These are phyloP conservation scores for Pangasianodon gigas DNA, from an alignment of 2,113 vertebrate species.

Conservation along the genomic window DNA sequence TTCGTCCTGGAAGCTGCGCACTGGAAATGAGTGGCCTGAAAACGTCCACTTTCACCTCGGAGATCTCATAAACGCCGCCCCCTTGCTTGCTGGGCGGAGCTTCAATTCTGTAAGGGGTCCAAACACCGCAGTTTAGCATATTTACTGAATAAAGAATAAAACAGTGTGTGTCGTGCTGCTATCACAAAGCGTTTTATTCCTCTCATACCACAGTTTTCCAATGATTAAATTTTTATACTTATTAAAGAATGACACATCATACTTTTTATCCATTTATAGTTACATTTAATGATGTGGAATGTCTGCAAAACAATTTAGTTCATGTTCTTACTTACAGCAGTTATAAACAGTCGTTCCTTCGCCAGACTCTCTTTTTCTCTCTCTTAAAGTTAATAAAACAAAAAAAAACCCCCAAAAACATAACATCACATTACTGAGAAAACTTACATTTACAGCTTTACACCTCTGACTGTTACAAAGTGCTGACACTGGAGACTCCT, in stretches of 20 bases:
- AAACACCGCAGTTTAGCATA: background rate
- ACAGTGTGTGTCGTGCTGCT: background rate
- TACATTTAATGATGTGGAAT: background rate
- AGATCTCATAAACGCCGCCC: slow-evolving; percentile 74
- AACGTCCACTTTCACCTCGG: slow-evolving; percentile 82
- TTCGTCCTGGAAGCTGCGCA: slow-evolving; percentile 76
- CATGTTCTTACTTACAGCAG: background rate
- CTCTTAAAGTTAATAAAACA: too few relatives aligned
- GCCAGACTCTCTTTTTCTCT: too few relatives aligned
- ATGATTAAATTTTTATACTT: background rate
- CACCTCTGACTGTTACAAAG: background rate
- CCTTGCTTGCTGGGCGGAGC: slow-evolving; percentile 71
- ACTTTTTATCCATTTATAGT: background rate
- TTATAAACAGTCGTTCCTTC: background rate
- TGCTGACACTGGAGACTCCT: background rate
- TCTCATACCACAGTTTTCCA: too few relatives aligned
- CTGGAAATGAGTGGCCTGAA: slow-evolving; percentile 81
- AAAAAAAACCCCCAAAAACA: too few relatives aligned
- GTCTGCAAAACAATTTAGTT: background rate
- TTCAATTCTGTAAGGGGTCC: slow-evolving; percentile 79
- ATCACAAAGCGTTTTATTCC: background rate
- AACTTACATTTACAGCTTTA: background rate
- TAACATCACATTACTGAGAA: background rate
- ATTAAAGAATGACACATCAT: too few relatives aligned
- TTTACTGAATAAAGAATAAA: background rate